These are phyloP conservation scores for Sylvicola cinctus DNA, from an alignment of 2,888 invertebrate species.

Conservation along the genomic window DNA sequence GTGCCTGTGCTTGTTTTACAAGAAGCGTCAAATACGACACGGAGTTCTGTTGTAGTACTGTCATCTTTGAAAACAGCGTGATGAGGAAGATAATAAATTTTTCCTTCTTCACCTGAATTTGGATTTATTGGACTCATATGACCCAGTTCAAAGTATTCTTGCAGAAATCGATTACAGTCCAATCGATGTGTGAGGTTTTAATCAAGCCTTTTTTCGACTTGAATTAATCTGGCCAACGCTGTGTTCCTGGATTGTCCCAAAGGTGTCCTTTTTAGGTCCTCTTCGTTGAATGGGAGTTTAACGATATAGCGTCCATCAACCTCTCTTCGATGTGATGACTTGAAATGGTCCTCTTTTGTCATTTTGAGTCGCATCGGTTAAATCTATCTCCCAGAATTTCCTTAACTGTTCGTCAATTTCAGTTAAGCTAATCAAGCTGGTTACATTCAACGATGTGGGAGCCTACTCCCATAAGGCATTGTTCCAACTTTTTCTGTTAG, in stretches of 20 bases:
- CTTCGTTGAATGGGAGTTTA: not conserved
- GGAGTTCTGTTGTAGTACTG: conserved; percentile 1
- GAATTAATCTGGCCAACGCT: not conserved
- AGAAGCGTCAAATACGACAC: conserved; percentile 9
- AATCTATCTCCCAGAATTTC: conserved; percentile 1
- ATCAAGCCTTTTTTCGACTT: not conserved
- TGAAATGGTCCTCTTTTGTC: not conserved
- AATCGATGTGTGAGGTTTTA: not conserved
- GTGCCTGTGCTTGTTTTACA: conserved; percentile 8
- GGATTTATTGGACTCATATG: conserved; percentile 3
- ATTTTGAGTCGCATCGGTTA: not conserved
- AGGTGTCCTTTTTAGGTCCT: not conserved
- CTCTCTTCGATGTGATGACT: not conserved
- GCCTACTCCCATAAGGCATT: no score
- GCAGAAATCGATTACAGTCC: conserved; percentile 4
- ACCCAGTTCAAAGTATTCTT: conserved; percentile 3
- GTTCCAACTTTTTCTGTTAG: not conserved
- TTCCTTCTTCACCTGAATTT: not conserved
- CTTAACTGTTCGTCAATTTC: not conserved
- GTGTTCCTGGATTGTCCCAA: not conserved
- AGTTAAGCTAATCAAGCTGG: no score
- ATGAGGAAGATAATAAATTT: conserved; percentile 1
- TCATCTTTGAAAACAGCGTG: conserved; percentile 3
- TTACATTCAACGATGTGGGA: no score
- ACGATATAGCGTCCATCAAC: not conserved